Conservation (phyloP, 2,113 vertebrate species). For the Dromaius novaehollandiae region DNA sequence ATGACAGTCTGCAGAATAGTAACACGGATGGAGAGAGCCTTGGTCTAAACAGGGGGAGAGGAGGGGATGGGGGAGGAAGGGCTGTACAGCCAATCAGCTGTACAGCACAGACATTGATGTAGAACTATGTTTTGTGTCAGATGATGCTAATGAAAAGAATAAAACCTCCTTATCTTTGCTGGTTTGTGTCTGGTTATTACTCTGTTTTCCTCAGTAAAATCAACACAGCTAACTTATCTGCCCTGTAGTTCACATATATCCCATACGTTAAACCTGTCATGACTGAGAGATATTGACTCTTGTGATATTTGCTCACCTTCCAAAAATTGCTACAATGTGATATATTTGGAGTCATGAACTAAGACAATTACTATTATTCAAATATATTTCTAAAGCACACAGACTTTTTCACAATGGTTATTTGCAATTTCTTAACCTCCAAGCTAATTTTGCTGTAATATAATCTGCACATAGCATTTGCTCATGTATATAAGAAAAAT, state of each 20-base stretch:
- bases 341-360: background rate
- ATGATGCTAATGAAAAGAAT: background rate
- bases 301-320: background rate
- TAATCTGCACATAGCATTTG: background rate
- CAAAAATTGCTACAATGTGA: background rate
- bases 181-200: background rate
- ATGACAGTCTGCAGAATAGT: background rate
- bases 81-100: background rate
- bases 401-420: background rate
- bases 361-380: background rate
- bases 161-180: background rate
- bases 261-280: background rate
- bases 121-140: background rate
- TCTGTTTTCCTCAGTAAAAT: background rate
- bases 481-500: background rate
- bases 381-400: background rate
- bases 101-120: background rate
- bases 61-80: background rate
- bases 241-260: background rate
- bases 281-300: background rate
- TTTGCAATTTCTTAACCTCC: background rate
- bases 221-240: background rate
- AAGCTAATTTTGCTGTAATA: background rate
- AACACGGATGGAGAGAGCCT: background rate
- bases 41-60: background rate